phyloP scores from a whole-genome alignment of 92 coral and sea anemone species.

The Umimayanthus chanpuru region DNA sequence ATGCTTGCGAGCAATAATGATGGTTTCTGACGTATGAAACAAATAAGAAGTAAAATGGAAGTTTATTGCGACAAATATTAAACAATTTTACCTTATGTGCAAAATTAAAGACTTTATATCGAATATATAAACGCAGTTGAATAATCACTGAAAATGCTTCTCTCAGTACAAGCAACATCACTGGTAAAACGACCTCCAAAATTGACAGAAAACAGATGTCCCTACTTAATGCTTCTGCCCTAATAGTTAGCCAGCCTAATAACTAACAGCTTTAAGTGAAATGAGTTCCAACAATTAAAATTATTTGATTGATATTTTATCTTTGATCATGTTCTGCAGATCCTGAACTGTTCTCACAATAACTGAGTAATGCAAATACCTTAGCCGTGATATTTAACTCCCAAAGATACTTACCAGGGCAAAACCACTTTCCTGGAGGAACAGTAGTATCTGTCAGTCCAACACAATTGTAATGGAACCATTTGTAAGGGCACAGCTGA shows the following conservation, averaged over 20 bases:
- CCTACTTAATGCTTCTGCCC: conserved; percentile 3
- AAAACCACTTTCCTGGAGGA: conserved; percentile 69
- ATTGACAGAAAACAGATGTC: conserved; percentile 7
- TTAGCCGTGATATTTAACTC: too few species aligned
- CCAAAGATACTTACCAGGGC: conserved; percentile 51
- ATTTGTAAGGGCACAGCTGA: too few species aligned
- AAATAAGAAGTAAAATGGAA: neutral
- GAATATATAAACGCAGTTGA: conserved; percentile 22
- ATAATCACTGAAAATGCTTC: conserved; percentile 27
- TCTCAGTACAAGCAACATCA: conserved; percentile 34
- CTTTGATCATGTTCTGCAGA: conserved; percentile 9
- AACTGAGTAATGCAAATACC: too few species aligned
- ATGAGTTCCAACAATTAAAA: conserved; percentile 22
- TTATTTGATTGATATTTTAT: conserved; percentile 31
- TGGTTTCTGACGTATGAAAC: conserved; percentile 13
- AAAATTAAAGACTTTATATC: conserved; percentile 15
- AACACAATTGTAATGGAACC: conserved; percentile 56
- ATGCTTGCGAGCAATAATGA: neutral
- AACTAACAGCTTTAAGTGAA: conserved; percentile 9
- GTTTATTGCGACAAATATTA: conserved; percentile 32
- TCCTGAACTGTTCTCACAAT: too few species aligned
- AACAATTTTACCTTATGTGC: too few species aligned
- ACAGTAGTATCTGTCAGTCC: conserved; percentile 58
- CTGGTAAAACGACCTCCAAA: conserved; percentile 21
- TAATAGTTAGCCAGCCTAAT: neutral